Evolutionary conservation across 2,888 invertebrate genomes (phyloP).

Genomic region (Frankliniella intonsa): DNA sequence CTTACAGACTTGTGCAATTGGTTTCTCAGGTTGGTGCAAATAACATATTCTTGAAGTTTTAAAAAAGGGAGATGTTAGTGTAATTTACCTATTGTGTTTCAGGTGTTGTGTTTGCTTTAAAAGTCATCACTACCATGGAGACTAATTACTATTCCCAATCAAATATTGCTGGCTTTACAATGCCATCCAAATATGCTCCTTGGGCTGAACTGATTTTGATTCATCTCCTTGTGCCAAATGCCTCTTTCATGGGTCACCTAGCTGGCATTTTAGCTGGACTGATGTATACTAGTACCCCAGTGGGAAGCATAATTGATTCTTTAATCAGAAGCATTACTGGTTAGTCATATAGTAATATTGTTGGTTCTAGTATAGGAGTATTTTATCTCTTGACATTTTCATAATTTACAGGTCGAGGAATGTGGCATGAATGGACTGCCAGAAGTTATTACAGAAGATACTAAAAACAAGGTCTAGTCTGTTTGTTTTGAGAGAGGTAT

Average conservation of each 20-base stretch:
- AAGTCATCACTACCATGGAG: slow-evolving; percentile 51
- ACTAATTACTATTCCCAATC: slow-evolving; percentile 42
- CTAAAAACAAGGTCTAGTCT: not conserved
- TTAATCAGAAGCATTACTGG: slow-evolving; percentile 44
- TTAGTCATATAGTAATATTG: slow-evolving; percentile 28
- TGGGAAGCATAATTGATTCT: slow-evolving; percentile 46
- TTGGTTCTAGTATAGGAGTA: not conserved
- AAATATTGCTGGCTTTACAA: slow-evolving; percentile 45
- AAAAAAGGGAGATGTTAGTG: not conserved
- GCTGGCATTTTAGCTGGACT: slow-evolving; percentile 60
- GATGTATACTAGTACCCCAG: slow-evolving; percentile 50
- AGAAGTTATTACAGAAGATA: not conserved
- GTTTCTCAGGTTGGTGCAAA: slow-evolving; percentile 54
- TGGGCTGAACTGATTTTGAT: slow-evolving; percentile 60
- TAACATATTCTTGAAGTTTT: not conserved
- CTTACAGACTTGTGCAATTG: slow-evolving; percentile 56
- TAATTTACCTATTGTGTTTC: slow-evolving; percentile 38
- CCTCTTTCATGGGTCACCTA: slow-evolving; percentile 60
- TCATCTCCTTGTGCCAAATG: slow-evolving; percentile 57
- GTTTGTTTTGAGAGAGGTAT: not conserved
- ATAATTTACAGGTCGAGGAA: not conserved
- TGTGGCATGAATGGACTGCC: not conserved
- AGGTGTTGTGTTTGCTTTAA: slow-evolving; percentile 60
- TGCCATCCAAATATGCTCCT: slow-evolving; percentile 53
- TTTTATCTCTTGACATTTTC: not conserved